Percentiles rank a stretch among this genome's conserved stretches.
Evolutionary conservation across 2,888 invertebrate species (phyloP).

Genomic region (Osmoderma eremita): DNA sequence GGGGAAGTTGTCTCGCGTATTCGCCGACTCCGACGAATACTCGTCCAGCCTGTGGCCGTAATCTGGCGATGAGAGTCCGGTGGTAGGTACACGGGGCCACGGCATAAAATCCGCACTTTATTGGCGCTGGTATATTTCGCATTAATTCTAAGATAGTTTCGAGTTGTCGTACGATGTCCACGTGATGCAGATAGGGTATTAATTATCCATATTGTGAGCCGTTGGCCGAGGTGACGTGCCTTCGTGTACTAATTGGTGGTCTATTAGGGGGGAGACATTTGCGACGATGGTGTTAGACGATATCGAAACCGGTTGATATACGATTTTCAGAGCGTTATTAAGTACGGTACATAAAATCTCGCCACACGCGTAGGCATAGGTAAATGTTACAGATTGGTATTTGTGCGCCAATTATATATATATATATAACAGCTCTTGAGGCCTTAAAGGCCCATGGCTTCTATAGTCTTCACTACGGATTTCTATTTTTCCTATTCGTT

Average conservation of each 20-base stretch:
- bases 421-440: too few species aligned
- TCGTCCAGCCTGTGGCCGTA: too few species aligned
- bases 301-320: slow-evolving; percentile 24
- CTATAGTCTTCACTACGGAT: too few species aligned
- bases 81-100: slow-evolving; percentile 10
- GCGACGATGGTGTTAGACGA: slow-evolving; percentile 32
- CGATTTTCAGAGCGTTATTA: slow-evolving; percentile 4
- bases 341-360: slow-evolving; percentile 13
- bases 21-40: neutral
- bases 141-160: slow-evolving; percentile 36
- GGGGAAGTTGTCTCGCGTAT: neutral
- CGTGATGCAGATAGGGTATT: slow-evolving; percentile 27
- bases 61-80: slow-evolving; percentile 13
- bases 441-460: too few species aligned
- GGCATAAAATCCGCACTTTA: slow-evolving; percentile 38
- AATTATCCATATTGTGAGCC: slow-evolving; percentile 32
- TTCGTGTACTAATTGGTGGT: slow-evolving; percentile 28
- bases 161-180: slow-evolving; percentile 32
- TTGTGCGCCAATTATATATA: too few species aligned
- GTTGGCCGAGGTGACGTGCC: slow-evolving; percentile 24
- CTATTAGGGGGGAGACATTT: slow-evolving; percentile 20
- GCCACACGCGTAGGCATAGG: neutral
- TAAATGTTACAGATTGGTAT: too few species aligned
- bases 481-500: too few species aligned
- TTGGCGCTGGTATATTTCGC: slow-evolving; percentile 34